Base-by-base conservation (phyloP, 2,797 vertebrate species). In the Mus minutoides region DNA sequence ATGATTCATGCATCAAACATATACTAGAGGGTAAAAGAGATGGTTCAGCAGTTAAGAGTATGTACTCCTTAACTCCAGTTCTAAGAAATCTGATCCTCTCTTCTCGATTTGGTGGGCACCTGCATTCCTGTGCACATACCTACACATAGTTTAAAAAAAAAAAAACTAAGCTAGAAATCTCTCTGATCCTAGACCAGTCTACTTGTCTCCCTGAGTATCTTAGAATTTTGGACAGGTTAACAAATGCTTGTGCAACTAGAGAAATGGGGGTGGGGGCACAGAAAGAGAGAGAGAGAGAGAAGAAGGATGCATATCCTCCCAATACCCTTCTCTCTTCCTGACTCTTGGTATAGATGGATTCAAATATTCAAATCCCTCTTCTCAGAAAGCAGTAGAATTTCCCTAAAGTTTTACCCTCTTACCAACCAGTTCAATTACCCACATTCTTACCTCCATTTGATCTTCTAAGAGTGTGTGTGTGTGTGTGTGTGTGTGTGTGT, bases 1-100 rank as follows among this genome's bases (percentile, higher is more conserved):
- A 90, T 93, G 78, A 88, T 34, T 88, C 71, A 91, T 93, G 58
- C 31, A 82, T 60, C 78, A 97, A 75, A 90, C 26, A 19, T 73
- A 73, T 71, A 29, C 84, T 54, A 9, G 58, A 73, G n/a, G 69
- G n/a, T 56, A 17, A 8, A 71, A 54, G 49, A 56, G 2, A 71
- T 73, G 64, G 84, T 14, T 87, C 49, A 10, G 9, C 22, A 54
- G 49, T 73, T 54, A 87, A 71, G 49, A 54, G 14, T n/a, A 54
- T 24, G 2, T 19, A 87, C 1, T 54, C 21, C 82, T 85, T 86
- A 86, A 37, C 46, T 54, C 64, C 64, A 29, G 22, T 37, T 54
- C 49, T 24, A 71, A 29, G 24, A 54, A 54, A 87, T 54, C 34
- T 37, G 49, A 71, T 8, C 19, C 21, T 62, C 49, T 67, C 31